These are phyloP conservation scores for Leptothorax acervorum DNA, from an alignment of 2,888 invertebrate species.

Conservation along the genomic window DNA sequence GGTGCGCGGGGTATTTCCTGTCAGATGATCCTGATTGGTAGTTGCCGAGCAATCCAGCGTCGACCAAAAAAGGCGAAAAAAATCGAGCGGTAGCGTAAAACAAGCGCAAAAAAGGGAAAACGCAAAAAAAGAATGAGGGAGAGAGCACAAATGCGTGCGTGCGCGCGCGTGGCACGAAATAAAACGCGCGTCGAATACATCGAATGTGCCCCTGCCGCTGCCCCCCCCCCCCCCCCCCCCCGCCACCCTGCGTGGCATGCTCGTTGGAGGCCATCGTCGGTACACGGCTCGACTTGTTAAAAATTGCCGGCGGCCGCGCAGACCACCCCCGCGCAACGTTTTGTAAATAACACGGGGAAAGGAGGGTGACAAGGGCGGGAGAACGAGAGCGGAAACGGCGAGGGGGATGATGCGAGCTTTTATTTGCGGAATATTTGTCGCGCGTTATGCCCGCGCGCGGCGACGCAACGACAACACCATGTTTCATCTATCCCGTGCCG, in stretches of 20 bases:
- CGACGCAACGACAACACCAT: conserved; percentile 70
- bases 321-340: conserved; percentile 69
- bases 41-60: conserved; percentile 83
- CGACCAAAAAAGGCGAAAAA: conserved; percentile 74
- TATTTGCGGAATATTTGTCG: conserved; percentile 80
- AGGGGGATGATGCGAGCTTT: conserved; percentile 71
- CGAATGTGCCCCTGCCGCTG: conserved; percentile 15
- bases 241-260: conserved; percentile 3
- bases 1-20: conserved; percentile 79
- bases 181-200: conserved; percentile 67
- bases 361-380: conserved; percentile 21
- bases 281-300: conserved; percentile 76
- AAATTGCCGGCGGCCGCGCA: conserved; percentile 69
- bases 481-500: conserved; percentile 74
- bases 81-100: conserved; percentile 73
- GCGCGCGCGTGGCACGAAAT: conserved; percentile 73
- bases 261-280: conserved; percentile 64
- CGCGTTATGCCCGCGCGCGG: conserved; percentile 74
- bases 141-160: conserved; percentile 2
- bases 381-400: conserved; percentile 15
- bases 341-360: conserved; percentile 71
- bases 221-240: background rate
- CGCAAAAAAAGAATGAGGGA: conserved; percentile 54
- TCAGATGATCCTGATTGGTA: conserved; percentile 85
- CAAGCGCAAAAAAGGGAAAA: conserved; percentile 69